These are phyloP conservation scores for Cosmorhoe ocellata DNA, from an alignment of 2,888 invertebrate species.

Conservation along the genomic window DNA sequence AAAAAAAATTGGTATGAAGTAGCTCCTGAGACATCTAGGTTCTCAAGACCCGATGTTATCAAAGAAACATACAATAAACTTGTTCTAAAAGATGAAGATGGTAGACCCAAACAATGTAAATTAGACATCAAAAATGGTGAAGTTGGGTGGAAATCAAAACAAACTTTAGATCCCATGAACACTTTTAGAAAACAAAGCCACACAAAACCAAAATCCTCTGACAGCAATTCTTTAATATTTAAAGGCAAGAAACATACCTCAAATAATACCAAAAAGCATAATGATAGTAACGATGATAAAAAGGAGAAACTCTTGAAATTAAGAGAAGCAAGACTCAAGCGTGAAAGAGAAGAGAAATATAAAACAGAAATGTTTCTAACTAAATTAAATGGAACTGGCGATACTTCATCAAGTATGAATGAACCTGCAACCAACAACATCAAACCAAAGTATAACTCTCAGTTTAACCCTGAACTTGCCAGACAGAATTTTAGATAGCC, in stretches of 20 bases:
- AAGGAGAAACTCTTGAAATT: slow-evolving; percentile 83
- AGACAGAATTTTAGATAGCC: slow-evolving; percentile 86
- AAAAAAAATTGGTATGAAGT: slow-evolving; percentile 95
- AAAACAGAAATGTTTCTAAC: slow-evolving; percentile 87
- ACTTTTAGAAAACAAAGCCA: slow-evolving; percentile 83
- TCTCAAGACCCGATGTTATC: slow-evolving; percentile 53
- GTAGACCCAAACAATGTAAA: slow-evolving; percentile 59
- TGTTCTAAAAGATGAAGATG: slow-evolving; percentile 71
- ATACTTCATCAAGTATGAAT: slow-evolving; percentile 25
- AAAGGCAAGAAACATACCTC: slow-evolving; percentile 20
- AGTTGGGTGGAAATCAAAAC: slow-evolving; percentile 85
- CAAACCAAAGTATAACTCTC: slow-evolving; percentile 95
- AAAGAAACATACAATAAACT: slow-evolving; percentile 76
- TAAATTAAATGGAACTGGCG: slow-evolving; percentile 74
- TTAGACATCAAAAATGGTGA: slow-evolving; percentile 80
- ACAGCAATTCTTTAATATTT: slow-evolving; percentile 3
- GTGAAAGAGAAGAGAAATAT: slow-evolving; percentile 90
- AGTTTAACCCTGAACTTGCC: slow-evolving; percentile 96
- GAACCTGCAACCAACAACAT: slow-evolving; percentile 55
- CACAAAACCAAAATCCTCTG: slow-evolving; percentile 32
- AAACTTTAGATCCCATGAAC: slow-evolving; percentile 87
- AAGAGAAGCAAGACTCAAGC: slow-evolving; percentile 88
- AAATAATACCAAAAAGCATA: slow-evolving; percentile 38
- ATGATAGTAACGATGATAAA: slow-evolving; percentile 40
- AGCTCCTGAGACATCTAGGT: slow-evolving; percentile 81